These are phyloP conservation scores for Crax fasciolata DNA, from an alignment of 2,797 vertebrate species.

Conservation along the genomic window DNA sequence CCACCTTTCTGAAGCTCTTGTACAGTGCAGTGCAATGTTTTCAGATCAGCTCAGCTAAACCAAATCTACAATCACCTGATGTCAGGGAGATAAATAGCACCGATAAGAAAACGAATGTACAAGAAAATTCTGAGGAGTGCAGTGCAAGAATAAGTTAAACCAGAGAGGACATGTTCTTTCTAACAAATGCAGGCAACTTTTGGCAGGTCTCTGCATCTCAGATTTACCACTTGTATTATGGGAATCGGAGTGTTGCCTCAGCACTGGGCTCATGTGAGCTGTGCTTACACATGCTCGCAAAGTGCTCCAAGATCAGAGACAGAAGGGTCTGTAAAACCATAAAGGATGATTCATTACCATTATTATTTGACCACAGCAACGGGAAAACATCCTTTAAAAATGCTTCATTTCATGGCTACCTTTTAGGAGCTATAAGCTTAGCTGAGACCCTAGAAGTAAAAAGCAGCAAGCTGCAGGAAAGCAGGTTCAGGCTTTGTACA, in stretches of 20 bases:
- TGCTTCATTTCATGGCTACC: not conserved
- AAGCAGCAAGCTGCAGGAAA: not conserved
- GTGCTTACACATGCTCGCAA: slow-evolving; percentile 48
- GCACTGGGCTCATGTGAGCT: not conserved
- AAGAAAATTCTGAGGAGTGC: not conserved
- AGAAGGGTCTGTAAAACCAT: slow-evolving; percentile 25
- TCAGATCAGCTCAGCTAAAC: slow-evolving; percentile 8
- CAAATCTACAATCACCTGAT: not conserved
- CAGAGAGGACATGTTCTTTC: not conserved
- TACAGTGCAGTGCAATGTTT: not conserved
- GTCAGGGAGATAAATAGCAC: not conserved
- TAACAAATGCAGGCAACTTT: slow-evolving; percentile 29
- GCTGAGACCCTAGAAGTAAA: not conserved
- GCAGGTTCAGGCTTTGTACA: not conserved
- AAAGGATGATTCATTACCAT: slow-evolving; percentile 1
- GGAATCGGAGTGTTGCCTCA: not conserved
- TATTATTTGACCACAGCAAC: slow-evolving; percentile 32
- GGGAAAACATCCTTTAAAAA: slow-evolving; percentile 39
- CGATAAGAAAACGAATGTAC: not conserved
- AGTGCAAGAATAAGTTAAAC: not conserved
- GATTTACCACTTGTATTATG: not conserved
- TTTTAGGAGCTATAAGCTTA: not conserved
- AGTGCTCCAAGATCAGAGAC: slow-evolving; percentile 34
- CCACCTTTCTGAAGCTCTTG: slow-evolving; percentile 23
- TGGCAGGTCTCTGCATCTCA: not conserved